Conservation (phyloP, 2,797 vertebrate species). For the Botia almorhae region DNA sequence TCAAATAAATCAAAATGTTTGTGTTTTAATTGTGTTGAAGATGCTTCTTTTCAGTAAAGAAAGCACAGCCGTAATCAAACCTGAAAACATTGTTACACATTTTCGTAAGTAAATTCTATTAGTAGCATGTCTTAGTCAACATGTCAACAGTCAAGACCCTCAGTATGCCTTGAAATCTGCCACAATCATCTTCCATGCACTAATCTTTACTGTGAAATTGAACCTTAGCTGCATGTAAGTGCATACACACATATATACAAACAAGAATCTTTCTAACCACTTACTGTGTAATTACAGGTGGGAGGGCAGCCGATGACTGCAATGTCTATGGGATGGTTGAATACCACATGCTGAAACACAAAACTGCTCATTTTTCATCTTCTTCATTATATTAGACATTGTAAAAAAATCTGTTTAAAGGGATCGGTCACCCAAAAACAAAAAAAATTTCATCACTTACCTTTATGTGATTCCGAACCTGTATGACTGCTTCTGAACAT, state of each 20-base stretch:
- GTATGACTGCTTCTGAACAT: too few relatives aligned
- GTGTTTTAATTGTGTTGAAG: not conserved
- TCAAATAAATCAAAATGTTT: too few relatives aligned
- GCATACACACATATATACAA: constrained; percentile 12
- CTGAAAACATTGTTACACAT: constrained; percentile 9
- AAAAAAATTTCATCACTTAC: too few relatives aligned
- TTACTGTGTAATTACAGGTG: constrained; percentile 47
- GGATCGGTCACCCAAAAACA: too few relatives aligned
- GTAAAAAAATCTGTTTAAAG: too few relatives aligned
- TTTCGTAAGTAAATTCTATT: constrained; percentile 30
- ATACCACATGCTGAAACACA: not conserved
- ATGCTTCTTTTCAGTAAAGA: not conserved
- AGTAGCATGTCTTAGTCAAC: constrained; percentile 15
- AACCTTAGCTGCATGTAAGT: not conserved
- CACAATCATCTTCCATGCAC: not conserved
- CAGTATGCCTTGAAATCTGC: constrained; percentile 22
- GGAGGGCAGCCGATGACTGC: constrained; percentile 11
- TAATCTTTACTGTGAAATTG: constrained; percentile 46
- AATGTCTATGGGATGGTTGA: not conserved
- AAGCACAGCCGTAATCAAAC: not conserved
- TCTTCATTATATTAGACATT: not conserved
- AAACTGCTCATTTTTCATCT: not conserved
- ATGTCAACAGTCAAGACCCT: not conserved
- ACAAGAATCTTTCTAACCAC: constrained; percentile 16
- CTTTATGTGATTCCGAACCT: too few relatives aligned